Conservation (phyloP, 2,113 vertebrate genomes). For the Cettia cetti region DNA sequence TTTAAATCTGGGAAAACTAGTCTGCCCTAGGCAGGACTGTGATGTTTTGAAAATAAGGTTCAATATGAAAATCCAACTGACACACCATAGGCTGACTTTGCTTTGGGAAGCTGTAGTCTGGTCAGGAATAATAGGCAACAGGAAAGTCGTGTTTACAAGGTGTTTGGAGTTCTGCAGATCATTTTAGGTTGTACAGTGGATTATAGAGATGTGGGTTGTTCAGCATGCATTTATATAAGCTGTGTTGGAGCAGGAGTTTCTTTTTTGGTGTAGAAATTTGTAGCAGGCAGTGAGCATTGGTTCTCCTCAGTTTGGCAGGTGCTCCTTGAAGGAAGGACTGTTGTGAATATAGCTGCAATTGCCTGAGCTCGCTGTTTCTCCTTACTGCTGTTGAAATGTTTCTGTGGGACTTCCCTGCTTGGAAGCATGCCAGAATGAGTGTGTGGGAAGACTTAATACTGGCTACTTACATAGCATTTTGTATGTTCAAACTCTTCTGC, state of each 20-base stretch:
- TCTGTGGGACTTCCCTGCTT: slow-evolving; percentile 56
- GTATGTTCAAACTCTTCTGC: slow-evolving; percentile 26
- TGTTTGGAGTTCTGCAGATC: not conserved
- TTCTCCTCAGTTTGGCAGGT: not conserved
- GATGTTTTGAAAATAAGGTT: not conserved
- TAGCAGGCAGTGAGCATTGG: not conserved
- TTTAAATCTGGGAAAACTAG: not conserved
- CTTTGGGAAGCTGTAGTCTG: not conserved
- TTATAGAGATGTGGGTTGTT: not conserved
- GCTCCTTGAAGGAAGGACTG: not conserved
- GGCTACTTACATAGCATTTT: slow-evolving; percentile 51
- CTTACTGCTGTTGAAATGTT: slow-evolving; percentile 29
- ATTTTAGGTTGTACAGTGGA: not conserved
- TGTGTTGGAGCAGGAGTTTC: not conserved
- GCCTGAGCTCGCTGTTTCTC: slow-evolving; percentile 9
- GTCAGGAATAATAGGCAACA: not conserved
- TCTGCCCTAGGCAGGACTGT: not conserved
- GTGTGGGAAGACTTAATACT: slow-evolving; percentile 64
- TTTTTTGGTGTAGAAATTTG: not conserved
- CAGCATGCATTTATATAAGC: not conserved
- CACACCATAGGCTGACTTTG: not conserved
- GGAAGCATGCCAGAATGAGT: slow-evolving; percentile 44
- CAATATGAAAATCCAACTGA: not conserved
- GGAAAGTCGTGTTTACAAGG: not conserved
- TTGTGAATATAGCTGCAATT: not conserved